Base-by-base conservation (phyloP, 2,113 vertebrate genomes). In the Microcebus lehilahytsara region DNA sequence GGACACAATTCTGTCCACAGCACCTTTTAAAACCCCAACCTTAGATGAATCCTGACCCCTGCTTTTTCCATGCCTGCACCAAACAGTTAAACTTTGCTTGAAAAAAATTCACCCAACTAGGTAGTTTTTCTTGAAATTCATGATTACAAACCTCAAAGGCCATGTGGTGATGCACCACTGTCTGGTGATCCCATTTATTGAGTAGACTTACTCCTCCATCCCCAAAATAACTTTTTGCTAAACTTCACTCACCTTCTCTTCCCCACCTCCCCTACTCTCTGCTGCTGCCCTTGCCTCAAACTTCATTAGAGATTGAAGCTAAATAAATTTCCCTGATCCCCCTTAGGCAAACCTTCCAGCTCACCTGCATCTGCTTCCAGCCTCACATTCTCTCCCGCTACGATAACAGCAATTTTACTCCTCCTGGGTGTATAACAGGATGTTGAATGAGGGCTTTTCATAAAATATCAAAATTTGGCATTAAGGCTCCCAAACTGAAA, bases 81-180 rank as follows among this genome's bases (percentile, higher is more conserved):
- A 94, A 95, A 79, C 23, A 72, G 14, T 25, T 86, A 60, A 86
- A 85, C 7, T 74, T 81, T 74, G 27, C 30, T 34, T 89, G 66
- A 56, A 81, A 51, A 88, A 93, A 69, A 64, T 12, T 64, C 40
- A 40, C 19, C 27, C 74, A 86, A 37, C 37, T 53, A 42, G 56
- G 84, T 58, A 66, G 9, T 71, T 97, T 94, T 34, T 40, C 72
- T 79, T 78, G n/a, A 75, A 96, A 94, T 72, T 72, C 89, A 85
- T 77, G n/a, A 67, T 78, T 58, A 75, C 9, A 60, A 56, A 60
- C 62, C 62, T 78, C 56, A 13, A 62, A 85, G 60, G n/a, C 13
- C 56, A 80, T 20, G 30, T 1, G 69, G 56, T 10, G 46, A 69
- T 42, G 10, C 49, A 85, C 12, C 23, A 74, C 30, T 60, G 6